Base-by-base conservation (phyloP, 2,888 invertebrate species). In the Stegana nigrithorax region DNA sequence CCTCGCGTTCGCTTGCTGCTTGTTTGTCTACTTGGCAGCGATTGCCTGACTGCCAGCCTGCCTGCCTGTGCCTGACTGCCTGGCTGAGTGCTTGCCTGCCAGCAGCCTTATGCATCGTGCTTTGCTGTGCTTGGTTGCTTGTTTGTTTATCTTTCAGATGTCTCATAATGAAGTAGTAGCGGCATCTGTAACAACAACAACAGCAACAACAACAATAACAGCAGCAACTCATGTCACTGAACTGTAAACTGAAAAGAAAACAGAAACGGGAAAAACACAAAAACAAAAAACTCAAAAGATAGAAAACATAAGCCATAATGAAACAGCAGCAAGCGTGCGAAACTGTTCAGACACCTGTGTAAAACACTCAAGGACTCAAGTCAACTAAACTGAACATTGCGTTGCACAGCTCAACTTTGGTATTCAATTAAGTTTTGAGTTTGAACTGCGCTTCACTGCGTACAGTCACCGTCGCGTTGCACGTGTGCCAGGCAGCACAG, bases 381-480 rank as follows among this genome's bases (percentile, higher is more conserved):
- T n/a, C n/a, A n/a, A n/a, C n/a, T n/a, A n/a, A n/a, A n/a, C n/a
- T n/a, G n/a, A n/a, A n/a, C n/a, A 10, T 45, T 23, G 19, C 45
- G 12, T 6, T 23, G 44, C 14, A 44, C 8, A 4, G 44, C 45
- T 53, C n/a, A 12, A n/a, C n/a, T n/a, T 17, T 29, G 53, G 10
- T 12, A 19, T 53, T 53, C 53, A 53, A 53, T 53, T 53, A 53
- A 53, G 32, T 32, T 53, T 32, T 29, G 17, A 53, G 19, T 44
- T 19, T 44, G 6, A 8, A n/a, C n/a, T n/a, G n/a, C n/a, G n/a
- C n/a, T n/a, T n/a, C n/a, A n/a, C n/a, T n/a, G n/a, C n/a, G n/a
- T n/a, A n/a, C n/a, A n/a, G n/a, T n/a, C n/a, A n/a, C n/a, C n/a
- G n/a, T n/a, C 10, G 29, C 10, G 29, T 29, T 6, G 12, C 17